These are phyloP conservation scores for Fulica atra DNA, from an alignment of 2,113 vertebrate species.

Conservation along the genomic window DNA sequence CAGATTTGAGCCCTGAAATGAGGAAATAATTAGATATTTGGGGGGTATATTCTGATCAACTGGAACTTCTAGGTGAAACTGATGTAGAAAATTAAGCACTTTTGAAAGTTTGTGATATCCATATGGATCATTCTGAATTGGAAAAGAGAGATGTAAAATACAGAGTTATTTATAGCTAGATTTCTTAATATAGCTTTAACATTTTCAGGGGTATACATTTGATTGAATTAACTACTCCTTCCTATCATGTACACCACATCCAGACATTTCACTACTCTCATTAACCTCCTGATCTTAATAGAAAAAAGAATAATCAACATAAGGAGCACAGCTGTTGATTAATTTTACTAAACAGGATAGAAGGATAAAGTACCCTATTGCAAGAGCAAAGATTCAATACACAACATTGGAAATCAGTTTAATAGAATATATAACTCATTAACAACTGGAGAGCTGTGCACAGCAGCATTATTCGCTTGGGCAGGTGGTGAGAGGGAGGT, in stretches of 20 bases:
- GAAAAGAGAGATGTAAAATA: not conserved
- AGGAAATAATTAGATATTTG: not conserved
- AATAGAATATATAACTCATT: conserved; percentile 56
- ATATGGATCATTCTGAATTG: conserved; percentile 24
- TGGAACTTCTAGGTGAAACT: not conserved
- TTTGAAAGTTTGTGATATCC: conserved; percentile 6
- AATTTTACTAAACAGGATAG: conserved; percentile 68
- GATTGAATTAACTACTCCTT: conserved; percentile 41
- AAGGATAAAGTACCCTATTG: conserved; percentile 65
- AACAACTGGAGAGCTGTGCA: not conserved
- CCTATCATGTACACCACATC: not conserved
- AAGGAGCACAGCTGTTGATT: conserved; percentile 72
- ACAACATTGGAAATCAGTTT: conserved; percentile 55
- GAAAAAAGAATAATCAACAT: conserved; percentile 49
- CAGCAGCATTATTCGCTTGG: not conserved
- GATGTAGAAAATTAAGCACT: not conserved
- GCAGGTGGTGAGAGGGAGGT: conserved; percentile 21
- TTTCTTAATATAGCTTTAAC: conserved; percentile 53
- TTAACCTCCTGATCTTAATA: conserved; percentile 60
- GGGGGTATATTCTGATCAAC: not conserved
- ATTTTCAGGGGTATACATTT: conserved; percentile 34
- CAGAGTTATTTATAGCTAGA: conserved; percentile 42
- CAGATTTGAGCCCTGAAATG: not conserved
- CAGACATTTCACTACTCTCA: conserved; percentile 41
- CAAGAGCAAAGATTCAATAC: conserved; percentile 46